phyloP scores from a whole-genome alignment of 2,113 vertebrate genomes.

The Shinisaurus crocodilurus region DNA sequence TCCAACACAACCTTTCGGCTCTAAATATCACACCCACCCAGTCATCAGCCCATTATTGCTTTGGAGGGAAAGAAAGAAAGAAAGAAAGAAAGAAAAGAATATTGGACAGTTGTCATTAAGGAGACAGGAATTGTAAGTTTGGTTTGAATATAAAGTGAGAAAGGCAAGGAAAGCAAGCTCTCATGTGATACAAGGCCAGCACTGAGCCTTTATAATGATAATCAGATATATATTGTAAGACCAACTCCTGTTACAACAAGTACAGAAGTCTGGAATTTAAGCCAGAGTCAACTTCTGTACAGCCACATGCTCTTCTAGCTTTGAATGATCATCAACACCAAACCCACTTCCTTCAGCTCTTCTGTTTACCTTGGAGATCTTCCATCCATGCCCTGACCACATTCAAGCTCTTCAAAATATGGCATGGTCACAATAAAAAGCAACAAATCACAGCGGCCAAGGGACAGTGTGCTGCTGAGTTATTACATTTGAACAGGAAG shows the following conservation, averaged over 20 bases:
- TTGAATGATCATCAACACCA: not conserved
- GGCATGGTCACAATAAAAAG: conserved; percentile 38
- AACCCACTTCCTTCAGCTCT: conserved; percentile 36
- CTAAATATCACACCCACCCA: not conserved
- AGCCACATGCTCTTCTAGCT: not conserved
- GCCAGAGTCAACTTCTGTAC: conserved; percentile 46
- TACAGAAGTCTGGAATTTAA: conserved; percentile 56
- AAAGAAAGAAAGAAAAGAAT: too few species aligned
- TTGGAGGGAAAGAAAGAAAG: too few species aligned
- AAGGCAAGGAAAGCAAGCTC: not conserved
- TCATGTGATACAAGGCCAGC: not conserved
- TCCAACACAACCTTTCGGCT: not conserved
- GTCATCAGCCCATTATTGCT: not conserved
- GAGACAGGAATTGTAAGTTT: not conserved
- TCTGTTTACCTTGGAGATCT: conserved; percentile 49
- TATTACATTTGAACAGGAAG: conserved; percentile 19
- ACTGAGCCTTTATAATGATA: not conserved
- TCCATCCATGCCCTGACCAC: conserved; percentile 40
- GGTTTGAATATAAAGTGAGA: not conserved
- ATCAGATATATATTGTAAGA: not conserved
- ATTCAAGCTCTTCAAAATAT: conserved; percentile 51
- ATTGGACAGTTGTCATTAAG: not conserved
- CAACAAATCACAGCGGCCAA: conserved; percentile 43
- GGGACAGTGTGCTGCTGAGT: fast-evolving
- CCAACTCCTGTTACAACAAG: not conserved